Base-by-base conservation (phyloP, 2,888 invertebrate genomes). In the Spatulosminthurus flaviceps region DNA sequence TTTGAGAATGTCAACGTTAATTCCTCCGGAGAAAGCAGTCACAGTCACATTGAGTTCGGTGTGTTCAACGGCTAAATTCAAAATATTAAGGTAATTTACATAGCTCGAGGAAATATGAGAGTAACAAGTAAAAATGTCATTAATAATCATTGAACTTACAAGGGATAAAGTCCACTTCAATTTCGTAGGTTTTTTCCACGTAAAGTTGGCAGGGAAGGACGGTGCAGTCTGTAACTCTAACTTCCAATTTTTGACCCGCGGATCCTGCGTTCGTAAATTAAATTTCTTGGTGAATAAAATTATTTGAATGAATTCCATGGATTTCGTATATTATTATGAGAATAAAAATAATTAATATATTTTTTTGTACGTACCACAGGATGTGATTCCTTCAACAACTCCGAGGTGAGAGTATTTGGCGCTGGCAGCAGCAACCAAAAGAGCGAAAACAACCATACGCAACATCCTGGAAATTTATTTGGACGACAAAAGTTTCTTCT, bases 171-270 rank as follows among this genome's bases (percentile, higher is more conserved):
- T 78, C 78, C 22, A 64, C 78, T 72, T 78, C 78, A 21, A 78
- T 26, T 9, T 34, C 24, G 78, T 78, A 78, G 5, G 71, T 72
- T 22, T 28, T 5, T 64, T 64, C 72, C 1, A 72, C 26, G 7
- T 7, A 19, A 13, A 78, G n/a, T 0, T 72, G 19, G 26, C 78
- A 78, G 1, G 78, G 78, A 16, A 78, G 78, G 13, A 19, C 19
- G 34, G 69, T 70, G 60, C 77, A 77, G 43, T 51, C 78, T 2
- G 78, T 78, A 42, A 78, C 78, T 64, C 78, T 72, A 72, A 72
- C 51, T 78, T 78, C 64, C n/a, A 72, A 64, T 11, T 72, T 41
- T 7, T 51, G 21, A 72, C 78, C 78, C n/a, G 34, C 1, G 24
- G 78, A 78, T 22, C 78, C 77, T 75, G 41, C 19, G 16, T n/a